These are phyloP conservation scores for Emberiza fucata DNA, from an alignment of 2,113 vertebrate genomes.

Conservation along the genomic window DNA sequence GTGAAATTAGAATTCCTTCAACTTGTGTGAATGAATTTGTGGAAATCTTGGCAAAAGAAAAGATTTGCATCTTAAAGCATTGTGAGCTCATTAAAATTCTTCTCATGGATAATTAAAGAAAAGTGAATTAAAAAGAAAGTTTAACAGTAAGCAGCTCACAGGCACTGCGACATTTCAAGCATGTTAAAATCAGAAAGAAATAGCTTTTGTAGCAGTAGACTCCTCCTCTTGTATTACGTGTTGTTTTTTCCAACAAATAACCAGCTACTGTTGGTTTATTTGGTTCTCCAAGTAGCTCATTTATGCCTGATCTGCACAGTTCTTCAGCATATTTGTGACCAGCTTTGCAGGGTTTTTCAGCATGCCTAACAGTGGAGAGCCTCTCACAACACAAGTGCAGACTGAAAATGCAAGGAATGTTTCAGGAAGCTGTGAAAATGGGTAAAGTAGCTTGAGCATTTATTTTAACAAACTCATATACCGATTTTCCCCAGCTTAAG, in stretches of 20 bases:
- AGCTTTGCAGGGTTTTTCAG: not conserved
- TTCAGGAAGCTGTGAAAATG: not conserved
- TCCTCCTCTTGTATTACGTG: constrained; percentile 46
- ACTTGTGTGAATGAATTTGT: not conserved
- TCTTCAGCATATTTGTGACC: not conserved
- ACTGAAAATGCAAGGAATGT: not conserved
- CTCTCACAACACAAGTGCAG: not conserved
- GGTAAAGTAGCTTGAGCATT: constrained; percentile 54
- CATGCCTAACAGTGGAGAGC: constrained; percentile 45
- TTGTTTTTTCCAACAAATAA: not conserved
- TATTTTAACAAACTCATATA: not conserved
- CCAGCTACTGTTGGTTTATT: not conserved
- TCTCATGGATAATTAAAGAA: constrained; percentile 59
- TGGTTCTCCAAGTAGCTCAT: not conserved
- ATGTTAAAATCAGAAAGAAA: constrained; percentile 66
- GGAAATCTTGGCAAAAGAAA: not conserved
- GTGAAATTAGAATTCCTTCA: not conserved
- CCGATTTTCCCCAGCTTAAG: not conserved
- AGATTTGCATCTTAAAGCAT: constrained; percentile 77
- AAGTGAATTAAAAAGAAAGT: constrained; percentile 63
- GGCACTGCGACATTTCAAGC: constrained; percentile 40
- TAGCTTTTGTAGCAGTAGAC: constrained; percentile 41
- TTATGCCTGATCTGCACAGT: not conserved
- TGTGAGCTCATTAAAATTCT: constrained; percentile 76
- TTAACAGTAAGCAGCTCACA: constrained; percentile 59